Evolutionary conservation across 2,797 vertebrate genomes (phyloP), one percentile per base, ranked within the genome.

Genomic region (Syndactyla subalaris): DNA sequence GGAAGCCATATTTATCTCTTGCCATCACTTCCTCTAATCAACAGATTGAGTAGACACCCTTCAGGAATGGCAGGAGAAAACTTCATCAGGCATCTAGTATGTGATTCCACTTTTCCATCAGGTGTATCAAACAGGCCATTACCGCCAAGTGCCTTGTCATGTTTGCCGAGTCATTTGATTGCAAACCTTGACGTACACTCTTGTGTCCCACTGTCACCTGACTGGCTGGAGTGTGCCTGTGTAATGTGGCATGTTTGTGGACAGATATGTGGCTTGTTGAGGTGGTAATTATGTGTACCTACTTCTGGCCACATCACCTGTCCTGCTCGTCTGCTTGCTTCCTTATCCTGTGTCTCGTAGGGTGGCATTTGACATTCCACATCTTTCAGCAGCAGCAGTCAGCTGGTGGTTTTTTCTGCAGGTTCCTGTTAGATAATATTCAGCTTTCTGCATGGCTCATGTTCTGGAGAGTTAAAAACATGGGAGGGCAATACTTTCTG

Each of bases 11-110:
- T 57, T 95, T 96, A 65, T 90, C 77, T 95, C 85, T 86, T 41
- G 6, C 73, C 92, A 94, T 96, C 95, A 95, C 85, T 97, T 96
- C 90, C 96, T 95, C 90, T 95, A 74, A 90, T 94, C 80, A 87
- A 72, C 83, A 80, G 52, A 68, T 72, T 88, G 67, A 49, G 86
- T 46, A 94, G 66, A 58, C 90, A 94, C 67, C 74, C 88, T 62
- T 87, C 80, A 85, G 72, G 92, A 94, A 87, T 61, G 93, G 63
- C 71, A 87, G 77, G 57, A 76, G 89, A 92, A 76, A 80, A 71
- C 68, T 79, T 88, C 83, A 81, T 32, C 73, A 46, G 6, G 71
- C 57, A 19, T 54, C 70, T 54, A 62, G 21, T 38, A 14, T 52
- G 74, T 73, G 74, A 90, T 85, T 23, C 74, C 49, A 13, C 45